phyloP scores from a whole-genome alignment of 2,888 invertebrate genomes.

The Epiblema foenella region DNA sequence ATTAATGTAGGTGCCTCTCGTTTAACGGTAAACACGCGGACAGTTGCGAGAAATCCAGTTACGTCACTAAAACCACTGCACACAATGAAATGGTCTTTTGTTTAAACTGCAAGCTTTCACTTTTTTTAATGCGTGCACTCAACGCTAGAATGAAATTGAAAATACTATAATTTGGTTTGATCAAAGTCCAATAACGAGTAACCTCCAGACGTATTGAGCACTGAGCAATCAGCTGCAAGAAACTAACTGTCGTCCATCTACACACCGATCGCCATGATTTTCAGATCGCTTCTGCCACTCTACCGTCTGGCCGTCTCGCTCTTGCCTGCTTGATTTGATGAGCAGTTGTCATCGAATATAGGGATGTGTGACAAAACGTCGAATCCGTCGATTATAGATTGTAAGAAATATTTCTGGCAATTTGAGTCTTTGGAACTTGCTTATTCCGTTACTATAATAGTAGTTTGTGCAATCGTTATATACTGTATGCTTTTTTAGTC shows the following conservation, averaged over 20 bases:
- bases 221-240: constrained; percentile 50
- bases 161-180: constrained; percentile 34
- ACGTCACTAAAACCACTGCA: constrained; percentile 72
- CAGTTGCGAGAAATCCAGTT: constrained; percentile 72
- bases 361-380: constrained; percentile 2
- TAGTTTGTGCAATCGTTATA: too few species aligned
- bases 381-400: not conserved
- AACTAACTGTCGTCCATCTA: constrained; percentile 46
- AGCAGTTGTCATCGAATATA: constrained; percentile 35
- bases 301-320: too few species aligned
- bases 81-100: constrained; percentile 51
- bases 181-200: constrained; percentile 14
- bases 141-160: constrained; percentile 4
- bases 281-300: constrained; percentile 34
- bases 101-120: constrained; percentile 47
- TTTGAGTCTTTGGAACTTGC: too few species aligned
- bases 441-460: too few species aligned
- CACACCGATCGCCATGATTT: constrained; percentile 45
- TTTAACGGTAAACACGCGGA: constrained; percentile 53
- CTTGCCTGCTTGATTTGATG: constrained; percentile 7
- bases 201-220: constrained; percentile 23
- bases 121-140: constrained; percentile 7
- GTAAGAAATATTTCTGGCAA: too few species aligned
- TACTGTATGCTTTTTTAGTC: too few species aligned
- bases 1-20: constrained; percentile 64